Conservation (phyloP, 2,113 vertebrate species). For the Hippocampus barbouri region DNA sequence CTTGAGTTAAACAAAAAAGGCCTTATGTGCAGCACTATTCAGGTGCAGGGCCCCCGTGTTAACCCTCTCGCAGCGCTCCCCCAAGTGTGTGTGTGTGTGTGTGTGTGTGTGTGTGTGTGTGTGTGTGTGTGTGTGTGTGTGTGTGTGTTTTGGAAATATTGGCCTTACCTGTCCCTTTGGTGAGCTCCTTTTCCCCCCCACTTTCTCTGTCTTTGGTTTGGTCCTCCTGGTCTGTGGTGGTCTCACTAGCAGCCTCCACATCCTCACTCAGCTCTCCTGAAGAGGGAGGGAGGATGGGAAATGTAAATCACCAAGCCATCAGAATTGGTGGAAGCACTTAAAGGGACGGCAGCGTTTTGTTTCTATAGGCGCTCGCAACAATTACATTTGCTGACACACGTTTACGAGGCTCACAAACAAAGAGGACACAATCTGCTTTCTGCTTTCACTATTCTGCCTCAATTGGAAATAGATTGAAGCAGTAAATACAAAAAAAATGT, state of each 20-base stretch:
- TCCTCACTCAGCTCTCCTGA: conserved; percentile 94
- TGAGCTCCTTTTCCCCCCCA: conserved; percentile 88
- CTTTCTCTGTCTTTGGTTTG: conserved; percentile 90
- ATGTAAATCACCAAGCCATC: conserved; percentile 80
- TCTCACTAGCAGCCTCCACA: conserved; percentile 89
- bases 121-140: conserved; percentile 48
- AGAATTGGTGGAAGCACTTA: conserved; percentile 83
- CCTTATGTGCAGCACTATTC: conserved; percentile 30
- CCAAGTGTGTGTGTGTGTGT: conserved; percentile 48
- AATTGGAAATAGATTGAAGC: conserved; percentile 36
- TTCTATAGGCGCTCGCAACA: conserved; percentile 73
- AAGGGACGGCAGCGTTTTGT: conserved; percentile 78
- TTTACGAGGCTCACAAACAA: conserved; percentile 69
- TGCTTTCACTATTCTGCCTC: conserved; percentile 37
- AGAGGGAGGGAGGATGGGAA: conserved; percentile 77
- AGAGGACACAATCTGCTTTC: conserved; percentile 60
- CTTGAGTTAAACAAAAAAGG: conserved; percentile 42
- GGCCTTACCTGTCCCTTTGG: conserved; percentile 89
- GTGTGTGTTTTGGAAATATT: conserved; percentile 60
- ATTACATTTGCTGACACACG: conserved; percentile 74
- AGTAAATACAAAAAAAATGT: conserved; percentile 21
- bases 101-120: conserved; percentile 48
- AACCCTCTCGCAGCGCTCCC: conserved; percentile 27
- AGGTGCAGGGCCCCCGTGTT: conserved; percentile 29
- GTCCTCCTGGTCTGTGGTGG: conserved; percentile 87